A percentile compares a stretch with the other conserved stretches of the same genome.
phyloP scores from a whole-genome alignment of 2,113 vertebrate species.

The Alaudala cheleensis region DNA sequence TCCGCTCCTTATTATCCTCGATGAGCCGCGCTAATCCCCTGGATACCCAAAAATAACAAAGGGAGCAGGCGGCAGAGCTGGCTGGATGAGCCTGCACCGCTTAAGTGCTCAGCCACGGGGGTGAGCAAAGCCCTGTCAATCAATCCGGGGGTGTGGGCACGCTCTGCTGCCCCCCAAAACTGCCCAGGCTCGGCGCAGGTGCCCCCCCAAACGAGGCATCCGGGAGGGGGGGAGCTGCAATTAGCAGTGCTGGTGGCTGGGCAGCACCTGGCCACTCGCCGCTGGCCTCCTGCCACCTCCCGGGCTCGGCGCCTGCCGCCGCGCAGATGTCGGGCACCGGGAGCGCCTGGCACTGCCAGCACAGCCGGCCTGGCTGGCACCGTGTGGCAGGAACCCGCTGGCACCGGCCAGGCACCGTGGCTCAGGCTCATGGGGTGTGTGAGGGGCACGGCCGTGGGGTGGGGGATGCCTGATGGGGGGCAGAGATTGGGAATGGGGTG shows the following conservation, averaged over 20 bases:
- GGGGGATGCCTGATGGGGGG: neutral
- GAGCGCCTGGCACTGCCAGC: neutral
- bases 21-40: constrained; percentile 16
- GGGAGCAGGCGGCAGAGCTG: neutral
- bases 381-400: neutral
- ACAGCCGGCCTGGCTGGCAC: constrained; percentile 56
- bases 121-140: neutral
- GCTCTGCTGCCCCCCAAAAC: neutral
- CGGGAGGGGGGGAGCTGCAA: neutral
- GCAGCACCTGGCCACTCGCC: constrained; percentile 39
- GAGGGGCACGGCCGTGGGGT: neutral
- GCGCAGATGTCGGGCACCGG: constrained; percentile 56
- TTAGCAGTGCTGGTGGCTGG: constrained; percentile 4
- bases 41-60: constrained; percentile 48
- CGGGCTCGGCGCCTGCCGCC: constrained; percentile 8
- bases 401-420: accelerated
- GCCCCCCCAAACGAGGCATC: neutral
- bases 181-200: accelerated
- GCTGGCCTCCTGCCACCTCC: constrained; percentile 34
- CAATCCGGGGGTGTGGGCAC: neutral
- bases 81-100: neutral
- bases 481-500: accelerated
- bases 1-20: constrained; percentile 41
- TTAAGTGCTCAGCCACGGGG: neutral
- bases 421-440: neutral